Conservation (phyloP, 2,797 vertebrate genomes). For the Aselliscus stoliczkanus region DNA sequence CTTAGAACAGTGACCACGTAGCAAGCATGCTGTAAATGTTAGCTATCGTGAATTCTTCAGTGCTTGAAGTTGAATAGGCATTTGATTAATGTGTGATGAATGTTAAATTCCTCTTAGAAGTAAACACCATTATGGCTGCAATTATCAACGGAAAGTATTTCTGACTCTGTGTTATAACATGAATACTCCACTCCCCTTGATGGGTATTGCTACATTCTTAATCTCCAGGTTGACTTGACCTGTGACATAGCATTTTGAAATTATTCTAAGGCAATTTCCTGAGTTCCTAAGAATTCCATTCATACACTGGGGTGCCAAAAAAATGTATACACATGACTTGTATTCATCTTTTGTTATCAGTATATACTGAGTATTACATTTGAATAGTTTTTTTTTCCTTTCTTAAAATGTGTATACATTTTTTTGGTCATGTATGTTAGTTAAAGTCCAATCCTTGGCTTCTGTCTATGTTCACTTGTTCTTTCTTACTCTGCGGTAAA, state of each 20-base stretch:
- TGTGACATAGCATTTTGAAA: not conserved
- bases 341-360: no score
- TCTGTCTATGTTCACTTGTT: not conserved
- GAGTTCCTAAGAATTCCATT: not conserved
- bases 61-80: not conserved
- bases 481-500: not conserved
- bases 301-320: not conserved
- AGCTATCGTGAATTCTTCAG: not conserved
- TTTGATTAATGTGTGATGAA: not conserved
- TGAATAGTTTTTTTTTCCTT: no score
- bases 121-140: not conserved
- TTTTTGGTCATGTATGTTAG: not conserved
- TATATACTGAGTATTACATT: no score
- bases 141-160: not conserved
- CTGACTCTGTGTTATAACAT: not conserved
- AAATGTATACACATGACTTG: no score
- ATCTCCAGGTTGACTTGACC: not conserved
- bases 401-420: no score
- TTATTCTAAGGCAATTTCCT: not conserved
- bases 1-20: not conserved
- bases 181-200: not conserved
- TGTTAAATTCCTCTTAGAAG: not conserved
- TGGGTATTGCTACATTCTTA: not conserved
- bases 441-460: not conserved
- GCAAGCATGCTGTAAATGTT: not conserved